Conservation (phyloP, 2,797 vertebrate species). For the Echeneis naucrates region DNA sequence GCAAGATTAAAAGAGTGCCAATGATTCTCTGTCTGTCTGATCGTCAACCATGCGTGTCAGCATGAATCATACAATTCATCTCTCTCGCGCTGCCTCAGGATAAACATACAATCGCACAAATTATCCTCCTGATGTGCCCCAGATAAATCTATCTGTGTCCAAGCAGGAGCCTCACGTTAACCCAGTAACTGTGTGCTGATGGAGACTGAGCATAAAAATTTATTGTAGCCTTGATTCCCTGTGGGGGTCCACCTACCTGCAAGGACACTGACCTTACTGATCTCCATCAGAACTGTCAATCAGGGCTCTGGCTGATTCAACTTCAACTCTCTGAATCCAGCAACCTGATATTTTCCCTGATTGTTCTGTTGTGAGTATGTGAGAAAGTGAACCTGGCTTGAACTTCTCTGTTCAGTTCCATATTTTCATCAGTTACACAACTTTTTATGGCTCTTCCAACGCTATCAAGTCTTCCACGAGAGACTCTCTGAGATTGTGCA, state of each 20-base stretch:
- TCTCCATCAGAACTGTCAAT: not conserved
- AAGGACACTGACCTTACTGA: not conserved
- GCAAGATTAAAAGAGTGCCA: conserved; percentile 24
- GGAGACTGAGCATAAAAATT: not conserved
- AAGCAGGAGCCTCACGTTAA: conserved; percentile 7
- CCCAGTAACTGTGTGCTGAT: conserved; percentile 5
- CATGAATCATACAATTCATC: conserved; percentile 34
- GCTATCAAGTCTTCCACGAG: not conserved
- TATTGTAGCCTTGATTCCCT: not conserved
- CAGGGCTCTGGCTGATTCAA: too few relatives aligned
- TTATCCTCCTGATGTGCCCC: conserved; percentile 14
- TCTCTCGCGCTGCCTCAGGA: conserved; percentile 18
- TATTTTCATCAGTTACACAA: not conserved
- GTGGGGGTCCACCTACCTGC: not conserved
- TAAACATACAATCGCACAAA: conserved; percentile 16
- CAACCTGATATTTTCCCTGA: not conserved
- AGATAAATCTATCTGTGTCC: conserved; percentile 8
- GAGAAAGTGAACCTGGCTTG: not conserved
- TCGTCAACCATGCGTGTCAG: conserved; percentile 14
- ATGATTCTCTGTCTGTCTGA: conserved; percentile 16
- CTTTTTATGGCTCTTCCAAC: not conserved
- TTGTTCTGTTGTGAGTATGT: not conserved
- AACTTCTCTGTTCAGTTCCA: not conserved
- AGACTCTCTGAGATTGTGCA: not conserved
- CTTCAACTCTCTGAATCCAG: not conserved